These are phyloP conservation scores for Larimichthys crocea DNA, from an alignment of 2,113 vertebrate species.

Conservation along the genomic window DNA sequence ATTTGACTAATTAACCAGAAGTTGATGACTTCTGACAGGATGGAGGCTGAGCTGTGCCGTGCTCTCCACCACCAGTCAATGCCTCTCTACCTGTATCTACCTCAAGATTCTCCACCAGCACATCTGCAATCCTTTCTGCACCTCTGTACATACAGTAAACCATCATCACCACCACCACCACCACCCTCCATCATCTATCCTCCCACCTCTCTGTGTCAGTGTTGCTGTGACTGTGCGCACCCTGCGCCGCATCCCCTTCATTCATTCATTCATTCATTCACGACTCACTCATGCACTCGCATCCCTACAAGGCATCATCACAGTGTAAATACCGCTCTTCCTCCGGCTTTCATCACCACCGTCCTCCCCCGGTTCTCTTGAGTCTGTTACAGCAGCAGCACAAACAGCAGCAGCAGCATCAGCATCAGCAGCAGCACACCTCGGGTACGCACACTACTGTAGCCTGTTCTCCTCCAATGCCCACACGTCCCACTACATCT, in stretches of 20 bases:
- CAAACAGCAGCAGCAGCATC: neutral
- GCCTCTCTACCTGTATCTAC: constrained; percentile 25
- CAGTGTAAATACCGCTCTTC: constrained; percentile 17
- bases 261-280: constrained; percentile 41
- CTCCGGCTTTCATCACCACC: constrained; percentile 29
- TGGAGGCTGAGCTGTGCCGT: neutral
- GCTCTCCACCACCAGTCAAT: neutral
- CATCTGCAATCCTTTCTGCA: constrained; percentile 57
- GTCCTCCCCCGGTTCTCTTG: neutral
- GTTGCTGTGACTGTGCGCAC: constrained; percentile 45
- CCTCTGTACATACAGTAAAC: constrained; percentile 14
- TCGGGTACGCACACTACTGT: constrained; percentile 19
- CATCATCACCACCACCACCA: no score
- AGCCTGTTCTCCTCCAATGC: constrained; percentile 39
- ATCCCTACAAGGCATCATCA: constrained; percentile 1
- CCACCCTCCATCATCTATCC: no score
- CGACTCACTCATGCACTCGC: constrained; percentile 33
- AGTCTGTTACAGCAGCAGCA: neutral
- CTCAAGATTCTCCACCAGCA: constrained; percentile 21
- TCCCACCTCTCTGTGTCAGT: constrained; percentile 4
- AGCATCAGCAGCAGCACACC: constrained; percentile 13
- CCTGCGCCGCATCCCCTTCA: constrained; percentile 38
- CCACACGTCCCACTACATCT: constrained; percentile 47
- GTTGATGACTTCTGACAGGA: constrained; percentile 24
- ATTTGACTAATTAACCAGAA: neutral